Evolutionary conservation across 2,113 vertebrate genomes (phyloP).

Genomic region (Archilochus colubris): DNA sequence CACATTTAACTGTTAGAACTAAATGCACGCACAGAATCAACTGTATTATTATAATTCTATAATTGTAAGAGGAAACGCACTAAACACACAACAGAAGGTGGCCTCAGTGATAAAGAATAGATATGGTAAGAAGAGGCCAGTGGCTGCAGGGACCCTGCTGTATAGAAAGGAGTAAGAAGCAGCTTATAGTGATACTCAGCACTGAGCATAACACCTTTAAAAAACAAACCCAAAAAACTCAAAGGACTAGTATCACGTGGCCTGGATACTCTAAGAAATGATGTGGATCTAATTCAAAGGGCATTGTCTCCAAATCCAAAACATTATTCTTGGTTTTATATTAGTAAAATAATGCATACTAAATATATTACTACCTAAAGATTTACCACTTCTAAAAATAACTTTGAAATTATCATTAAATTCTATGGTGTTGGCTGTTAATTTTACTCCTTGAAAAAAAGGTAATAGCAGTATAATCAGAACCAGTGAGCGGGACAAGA

Average conservation of each 20-base stretch:
- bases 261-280: background rate
- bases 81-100: background rate
- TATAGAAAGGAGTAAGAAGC: background rate
- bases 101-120: background rate
- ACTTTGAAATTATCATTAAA: background rate
- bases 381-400: background rate
- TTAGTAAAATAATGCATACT: background rate
- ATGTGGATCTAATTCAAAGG: background rate
- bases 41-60: background rate
- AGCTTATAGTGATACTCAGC: background rate
- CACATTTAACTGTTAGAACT: background rate
- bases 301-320: background rate
- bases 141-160: background rate
- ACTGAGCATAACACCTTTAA: background rate
- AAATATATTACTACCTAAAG: background rate
- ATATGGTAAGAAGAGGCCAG: background rate
- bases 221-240: background rate
- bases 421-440: background rate
- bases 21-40: background rate
- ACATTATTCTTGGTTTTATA: background rate
- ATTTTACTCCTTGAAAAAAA: background rate
- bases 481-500: background rate
- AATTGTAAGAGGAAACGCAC: background rate
- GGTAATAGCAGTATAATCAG: background rate
- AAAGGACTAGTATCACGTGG: background rate